Percentiles rank a stretch among this genome's conserved stretches.
phyloP scores from a whole-genome alignment of 2,888 invertebrate genomes.

The Euphydryas editha region DNA sequence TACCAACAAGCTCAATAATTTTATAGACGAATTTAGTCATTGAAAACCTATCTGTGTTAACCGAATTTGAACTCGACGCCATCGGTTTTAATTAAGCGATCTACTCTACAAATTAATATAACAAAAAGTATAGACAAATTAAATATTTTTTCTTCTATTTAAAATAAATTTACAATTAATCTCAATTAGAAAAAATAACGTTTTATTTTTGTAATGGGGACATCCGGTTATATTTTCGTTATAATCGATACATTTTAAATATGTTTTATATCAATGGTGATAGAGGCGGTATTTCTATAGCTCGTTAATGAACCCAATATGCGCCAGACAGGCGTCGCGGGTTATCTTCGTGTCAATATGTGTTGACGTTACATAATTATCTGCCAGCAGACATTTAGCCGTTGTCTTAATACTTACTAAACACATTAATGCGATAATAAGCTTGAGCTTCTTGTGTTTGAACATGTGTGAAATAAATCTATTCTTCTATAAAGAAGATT shows the following conservation, averaged over 20 bases:
- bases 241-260: constrained; percentile 12
- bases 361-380: constrained; percentile 35
- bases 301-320: constrained; percentile 28
- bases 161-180: background rate
- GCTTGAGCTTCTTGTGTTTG: background rate
- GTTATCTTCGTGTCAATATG: constrained; percentile 37
- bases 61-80: too few species aligned
- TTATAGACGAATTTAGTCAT: too few species aligned
- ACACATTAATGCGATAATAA: constrained; percentile 11
- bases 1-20: too few species aligned
- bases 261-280: constrained; percentile 25
- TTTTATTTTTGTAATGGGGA: constrained; percentile 10
- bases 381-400: constrained; percentile 28
- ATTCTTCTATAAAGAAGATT: too few species aligned
- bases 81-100: too few species aligned
- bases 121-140: too few species aligned
- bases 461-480: background rate
- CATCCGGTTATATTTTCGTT: constrained; percentile 29
- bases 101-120: too few species aligned
- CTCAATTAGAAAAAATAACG: background rate
- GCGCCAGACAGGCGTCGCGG: constrained; percentile 40
- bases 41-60: too few species aligned
- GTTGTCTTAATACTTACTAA: constrained; percentile 18
- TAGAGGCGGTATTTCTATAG: constrained; percentile 21
- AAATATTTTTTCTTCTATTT: too few species aligned